Evolutionary conservation across 2,797 vertebrate species (phyloP).

Genomic region (Sebastes goodei): DNA sequence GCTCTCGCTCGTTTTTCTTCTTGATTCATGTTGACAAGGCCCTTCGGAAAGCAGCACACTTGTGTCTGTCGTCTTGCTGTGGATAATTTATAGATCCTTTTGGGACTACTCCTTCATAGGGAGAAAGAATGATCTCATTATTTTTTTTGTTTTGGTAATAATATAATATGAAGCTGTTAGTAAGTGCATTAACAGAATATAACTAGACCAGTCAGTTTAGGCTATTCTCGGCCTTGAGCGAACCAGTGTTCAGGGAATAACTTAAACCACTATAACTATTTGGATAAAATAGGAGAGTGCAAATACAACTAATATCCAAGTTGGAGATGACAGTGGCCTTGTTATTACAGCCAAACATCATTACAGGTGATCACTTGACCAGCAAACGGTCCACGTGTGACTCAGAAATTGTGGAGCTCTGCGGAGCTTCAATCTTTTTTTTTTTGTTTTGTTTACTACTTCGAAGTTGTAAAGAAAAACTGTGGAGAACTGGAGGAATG

Average conservation of each 20-base stretch:
- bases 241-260: constrained; percentile 84
- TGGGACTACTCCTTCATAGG: constrained; percentile 77
- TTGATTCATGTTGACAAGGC: constrained; percentile 79
- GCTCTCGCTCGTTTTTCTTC: constrained; percentile 70
- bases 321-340: constrained; percentile 58
- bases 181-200: constrained; percentile 65
- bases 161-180: constrained; percentile 72
- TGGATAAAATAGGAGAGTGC: constrained; percentile 55
- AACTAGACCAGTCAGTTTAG: constrained; percentile 77
- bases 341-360: constrained; percentile 34
- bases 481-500: constrained; percentile 74
- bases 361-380: constrained; percentile 51
- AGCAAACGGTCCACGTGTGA: constrained; percentile 35
- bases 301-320: constrained; percentile 41
- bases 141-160: constrained; percentile 48
- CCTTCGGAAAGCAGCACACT: constrained; percentile 80
- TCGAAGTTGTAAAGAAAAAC: constrained; percentile 72
- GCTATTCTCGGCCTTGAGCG: constrained; percentile 78
- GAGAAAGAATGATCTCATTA: constrained; percentile 55
- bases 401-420: constrained; percentile 48
- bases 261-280: constrained; percentile 84
- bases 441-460: constrained; percentile 35
- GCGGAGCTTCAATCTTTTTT: constrained; percentile 34
- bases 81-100: constrained; percentile 84
- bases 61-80: constrained; percentile 71